Evolutionary conservation across 2,113 vertebrate genomes (phyloP).

Genomic region (Neomonachus schauinslandi): DNA sequence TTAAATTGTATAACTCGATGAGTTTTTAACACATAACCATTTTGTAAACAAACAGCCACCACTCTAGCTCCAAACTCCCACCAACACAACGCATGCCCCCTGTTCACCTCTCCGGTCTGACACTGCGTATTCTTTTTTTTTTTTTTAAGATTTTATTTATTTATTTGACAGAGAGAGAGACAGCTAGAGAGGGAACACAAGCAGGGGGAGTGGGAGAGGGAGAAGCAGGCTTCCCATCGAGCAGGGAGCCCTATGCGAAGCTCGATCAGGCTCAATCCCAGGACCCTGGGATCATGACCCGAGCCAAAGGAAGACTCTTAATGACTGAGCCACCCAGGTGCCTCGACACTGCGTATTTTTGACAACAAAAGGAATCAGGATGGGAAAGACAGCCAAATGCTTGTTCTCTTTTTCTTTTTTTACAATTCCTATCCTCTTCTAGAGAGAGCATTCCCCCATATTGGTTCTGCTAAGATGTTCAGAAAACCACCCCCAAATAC

Average conservation of each 20-base stretch:
- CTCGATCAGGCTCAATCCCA: too few relatives aligned
- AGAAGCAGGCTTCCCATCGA: too few relatives aligned
- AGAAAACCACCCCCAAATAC: not conserved
- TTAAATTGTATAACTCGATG: not conserved
- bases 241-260: too few relatives aligned
- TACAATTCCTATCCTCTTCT: not conserved
- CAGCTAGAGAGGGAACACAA: too few relatives aligned
- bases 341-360: not conserved
- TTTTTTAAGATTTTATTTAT: too few relatives aligned
- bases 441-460: not conserved
- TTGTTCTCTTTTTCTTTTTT: not conserved
- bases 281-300: too few relatives aligned
- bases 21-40: not conserved
- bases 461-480: not conserved
- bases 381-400: not conserved
- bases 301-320: too few relatives aligned
- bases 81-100: too few relatives aligned
- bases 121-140: not conserved
- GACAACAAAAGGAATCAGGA: not conserved
- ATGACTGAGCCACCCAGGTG: too few relatives aligned
- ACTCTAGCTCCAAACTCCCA: not conserved
- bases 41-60: not conserved
- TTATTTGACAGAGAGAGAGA: too few relatives aligned
- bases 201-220: too few relatives aligned
- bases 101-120: not conserved